A percentile compares a stretch with the other conserved stretches of the same genome.
Conservation (phyloP, 2,797 vertebrate species). For the Hydrolagus colliei region DNA sequence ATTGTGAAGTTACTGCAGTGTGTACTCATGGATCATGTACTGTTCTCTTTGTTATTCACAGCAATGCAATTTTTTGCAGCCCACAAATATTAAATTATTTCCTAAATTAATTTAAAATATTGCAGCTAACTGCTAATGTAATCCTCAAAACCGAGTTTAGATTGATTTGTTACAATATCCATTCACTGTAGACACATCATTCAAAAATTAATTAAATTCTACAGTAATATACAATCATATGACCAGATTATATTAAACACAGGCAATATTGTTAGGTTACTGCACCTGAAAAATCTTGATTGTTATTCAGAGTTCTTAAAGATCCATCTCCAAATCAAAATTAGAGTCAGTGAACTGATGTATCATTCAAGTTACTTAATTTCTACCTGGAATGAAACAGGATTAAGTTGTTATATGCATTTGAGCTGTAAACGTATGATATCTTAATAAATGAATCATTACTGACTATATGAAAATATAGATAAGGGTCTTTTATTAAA, state of each 20-base stretch:
- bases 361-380: slow-evolving; percentile 34
- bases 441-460: slow-evolving; percentile 30
- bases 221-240: slow-evolving; percentile 54
- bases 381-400: slow-evolving; percentile 19
- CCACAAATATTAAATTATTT: neutral
- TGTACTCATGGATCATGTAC: neutral
- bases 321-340: slow-evolving; percentile 50
- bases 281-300: slow-evolving; percentile 44
- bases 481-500: neutral
- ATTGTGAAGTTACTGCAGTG: neutral
- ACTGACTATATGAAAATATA: slow-evolving; percentile 25
- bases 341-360: slow-evolving; percentile 52
- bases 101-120: slow-evolving; percentile 4
- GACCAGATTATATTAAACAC: slow-evolving; percentile 44
- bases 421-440: slow-evolving; percentile 17
- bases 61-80: neutral
- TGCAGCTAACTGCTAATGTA: slow-evolving; percentile 5
- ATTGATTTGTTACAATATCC: slow-evolving; percentile 55
- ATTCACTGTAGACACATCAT: slow-evolving; percentile 52
- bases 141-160: slow-evolving; percentile 52
- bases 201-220: slow-evolving; percentile 64
- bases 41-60: neutral
- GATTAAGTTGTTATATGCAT: slow-evolving; percentile 9
- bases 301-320: slow-evolving; percentile 51
- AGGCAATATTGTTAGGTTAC: slow-evolving; percentile 41